These are phyloP conservation scores for Rhegmatorhina hoffmannsi DNA, from an alignment of 2,113 vertebrate species.

Conservation along the genomic window DNA sequence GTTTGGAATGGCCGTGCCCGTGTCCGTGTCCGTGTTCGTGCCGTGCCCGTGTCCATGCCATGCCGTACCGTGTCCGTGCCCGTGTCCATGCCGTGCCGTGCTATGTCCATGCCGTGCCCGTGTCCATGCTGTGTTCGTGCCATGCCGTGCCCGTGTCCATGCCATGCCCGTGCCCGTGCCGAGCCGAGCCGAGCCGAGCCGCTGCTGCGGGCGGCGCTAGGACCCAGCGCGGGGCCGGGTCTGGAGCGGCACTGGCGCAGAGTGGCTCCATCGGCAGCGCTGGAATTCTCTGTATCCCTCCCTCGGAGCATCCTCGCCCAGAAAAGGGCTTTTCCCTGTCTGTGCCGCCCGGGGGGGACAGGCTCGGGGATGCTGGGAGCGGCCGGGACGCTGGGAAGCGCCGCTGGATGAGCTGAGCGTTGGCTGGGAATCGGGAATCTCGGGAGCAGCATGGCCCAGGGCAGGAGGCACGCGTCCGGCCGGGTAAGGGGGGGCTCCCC, in stretches of 20 bases:
- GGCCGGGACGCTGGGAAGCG: not conserved
- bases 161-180: too few relatives aligned
- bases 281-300: constrained; percentile 43
- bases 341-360: not conserved
- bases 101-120: too few relatives aligned
- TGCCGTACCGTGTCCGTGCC: too few relatives aligned
- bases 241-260: constrained; percentile 85
- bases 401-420: not conserved
- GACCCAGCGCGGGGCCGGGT: constrained; percentile 80
- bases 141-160: too few relatives aligned
- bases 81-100: too few relatives aligned
- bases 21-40: too few relatives aligned
- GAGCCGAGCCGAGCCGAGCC: too few relatives aligned
- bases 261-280: constrained; percentile 84
- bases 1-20: not conserved
- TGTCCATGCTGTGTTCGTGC: too few relatives aligned
- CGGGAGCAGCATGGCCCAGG: constrained; percentile 84
- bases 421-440: not conserved
- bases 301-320: constrained; percentile 42
- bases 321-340: constrained; percentile 9
- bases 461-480: constrained; percentile 82
- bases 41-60: too few relatives aligned
- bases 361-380: not conserved
- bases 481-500: constrained; percentile 82
- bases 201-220: constrained; percentile 76